These are phyloP conservation scores for Ameiurus melas DNA, from an alignment of 2,113 vertebrate species.

Conservation along the genomic window DNA sequence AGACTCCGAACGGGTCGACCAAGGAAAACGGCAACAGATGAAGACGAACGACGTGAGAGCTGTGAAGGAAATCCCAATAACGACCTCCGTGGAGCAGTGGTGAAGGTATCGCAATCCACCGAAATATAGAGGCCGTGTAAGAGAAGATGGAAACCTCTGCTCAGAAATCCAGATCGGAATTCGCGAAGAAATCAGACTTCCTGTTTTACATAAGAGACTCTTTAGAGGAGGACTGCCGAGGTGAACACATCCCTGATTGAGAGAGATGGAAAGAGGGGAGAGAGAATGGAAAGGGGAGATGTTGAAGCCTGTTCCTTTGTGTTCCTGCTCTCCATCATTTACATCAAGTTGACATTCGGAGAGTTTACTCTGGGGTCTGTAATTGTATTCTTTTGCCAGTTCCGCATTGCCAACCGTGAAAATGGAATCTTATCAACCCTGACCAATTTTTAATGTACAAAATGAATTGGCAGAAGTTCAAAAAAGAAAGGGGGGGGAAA, in stretches of 20 bases:
- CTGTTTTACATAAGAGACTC: neutral
- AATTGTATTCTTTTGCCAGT: slow-evolving; percentile 99
- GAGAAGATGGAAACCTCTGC: too few relatives aligned
- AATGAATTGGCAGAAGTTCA: slow-evolving; percentile 99
- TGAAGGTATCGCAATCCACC: too few relatives aligned
- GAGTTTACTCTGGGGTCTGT: slow-evolving; percentile 99
- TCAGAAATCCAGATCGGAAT: too few relatives aligned
- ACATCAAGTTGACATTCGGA: slow-evolving; percentile 99
- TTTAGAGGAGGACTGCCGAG: slow-evolving; percentile 6
- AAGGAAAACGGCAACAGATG: too few relatives aligned
- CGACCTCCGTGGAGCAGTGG: too few relatives aligned
- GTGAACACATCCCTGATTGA: neutral
- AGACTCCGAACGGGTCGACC: too few relatives aligned
- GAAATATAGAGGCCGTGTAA: too few relatives aligned
- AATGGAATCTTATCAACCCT: slow-evolving; percentile 99
- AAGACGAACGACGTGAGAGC: too few relatives aligned
- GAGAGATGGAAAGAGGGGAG: slow-evolving; percentile 30
- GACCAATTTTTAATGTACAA: slow-evolving; percentile 99
- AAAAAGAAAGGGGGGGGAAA: slow-evolving; percentile 73
- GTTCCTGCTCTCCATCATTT: slow-evolving; percentile 95
- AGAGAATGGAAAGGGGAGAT: slow-evolving; percentile 55
- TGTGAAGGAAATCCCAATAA: too few relatives aligned
- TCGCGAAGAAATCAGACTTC: neutral
- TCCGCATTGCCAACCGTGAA: slow-evolving; percentile 99
- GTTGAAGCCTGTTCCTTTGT: slow-evolving; percentile 76